Percentiles rank a stretch among this genome's conserved stretches.
These are phyloP conservation scores for Myripristis jacobus DNA, from an alignment of 2,797 vertebrate genomes.

Conservation along the genomic window DNA sequence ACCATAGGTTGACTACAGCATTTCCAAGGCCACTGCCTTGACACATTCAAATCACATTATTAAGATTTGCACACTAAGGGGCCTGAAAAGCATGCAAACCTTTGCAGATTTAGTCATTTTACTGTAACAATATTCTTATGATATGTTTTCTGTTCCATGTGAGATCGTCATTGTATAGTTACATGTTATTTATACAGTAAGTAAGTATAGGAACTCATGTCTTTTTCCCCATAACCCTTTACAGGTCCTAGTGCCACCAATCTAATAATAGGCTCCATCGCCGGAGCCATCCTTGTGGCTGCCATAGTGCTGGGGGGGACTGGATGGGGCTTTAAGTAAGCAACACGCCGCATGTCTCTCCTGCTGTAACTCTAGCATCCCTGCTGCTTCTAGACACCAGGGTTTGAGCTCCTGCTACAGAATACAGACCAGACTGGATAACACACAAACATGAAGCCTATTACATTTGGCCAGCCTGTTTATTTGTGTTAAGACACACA, in stretches of 20 bases:
- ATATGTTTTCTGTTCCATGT: constrained; percentile 82
- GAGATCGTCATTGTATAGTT: constrained; percentile 77
- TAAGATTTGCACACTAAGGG: constrained; percentile 55
- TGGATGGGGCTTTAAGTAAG: constrained; percentile 99
- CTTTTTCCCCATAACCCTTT: constrained; percentile 88
- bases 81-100: constrained; percentile 76
- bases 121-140: constrained; percentile 73
- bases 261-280: constrained; percentile 99
- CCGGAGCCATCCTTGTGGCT: constrained; percentile 99
- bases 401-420: constrained; percentile 98
- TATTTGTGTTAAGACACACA: neutral
- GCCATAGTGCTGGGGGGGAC: constrained; percentile 99
- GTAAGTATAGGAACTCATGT: constrained; percentile 87
- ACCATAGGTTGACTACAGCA: constrained; percentile 59
- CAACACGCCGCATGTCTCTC: constrained; percentile 95
- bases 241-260: constrained; percentile 99
- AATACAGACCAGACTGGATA: constrained; percentile 54
- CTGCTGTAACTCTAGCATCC: constrained; percentile 90
- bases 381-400: constrained; percentile 93
- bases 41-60: constrained; percentile 34
- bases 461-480: neutral
- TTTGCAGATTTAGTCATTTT: constrained; percentile 70
- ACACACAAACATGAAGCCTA: constrained; percentile 15
- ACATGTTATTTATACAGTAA: constrained; percentile 71
- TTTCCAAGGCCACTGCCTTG: constrained; percentile 52